Conservation (phyloP, 2,113 vertebrate species). For the Rhinoderma darwinii region DNA sequence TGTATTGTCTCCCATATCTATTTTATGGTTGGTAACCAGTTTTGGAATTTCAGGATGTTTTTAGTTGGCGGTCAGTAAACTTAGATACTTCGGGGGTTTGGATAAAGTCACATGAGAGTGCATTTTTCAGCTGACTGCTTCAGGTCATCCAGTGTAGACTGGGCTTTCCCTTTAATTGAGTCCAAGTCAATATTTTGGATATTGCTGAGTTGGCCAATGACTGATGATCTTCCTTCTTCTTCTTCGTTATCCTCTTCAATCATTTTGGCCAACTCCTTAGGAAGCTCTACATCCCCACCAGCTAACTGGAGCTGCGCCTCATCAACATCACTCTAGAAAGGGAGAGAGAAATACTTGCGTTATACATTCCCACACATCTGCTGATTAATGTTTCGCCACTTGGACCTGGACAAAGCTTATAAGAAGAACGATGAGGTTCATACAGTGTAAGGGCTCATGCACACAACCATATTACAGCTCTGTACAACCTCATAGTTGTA, state of each 20-base stretch:
- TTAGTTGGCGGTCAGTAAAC: not conserved
- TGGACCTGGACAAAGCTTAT: too few relatives aligned
- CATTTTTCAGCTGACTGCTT: constrained; percentile 96
- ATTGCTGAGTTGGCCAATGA: constrained; percentile 90
- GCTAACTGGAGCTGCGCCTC: constrained; percentile 96
- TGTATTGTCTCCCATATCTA: not conserved
- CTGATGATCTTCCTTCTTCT: constrained; percentile 86
- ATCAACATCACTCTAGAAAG: constrained; percentile 84
- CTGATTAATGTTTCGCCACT: not conserved
- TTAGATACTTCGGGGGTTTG: not conserved
- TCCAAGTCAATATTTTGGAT: constrained; percentile 94
- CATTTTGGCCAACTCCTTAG: constrained; percentile 96
- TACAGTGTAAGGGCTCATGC: too few relatives aligned
- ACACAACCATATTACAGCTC: too few relatives aligned
- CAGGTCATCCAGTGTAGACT: constrained; percentile 92
- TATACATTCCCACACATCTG: not conserved
- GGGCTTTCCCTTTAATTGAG: constrained; percentile 95
- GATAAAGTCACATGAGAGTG: constrained; percentile 84
- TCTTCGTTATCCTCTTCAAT: constrained; percentile 95
- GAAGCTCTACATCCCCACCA: constrained; percentile 86
- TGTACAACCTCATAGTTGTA: too few relatives aligned
- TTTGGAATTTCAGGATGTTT: not conserved
- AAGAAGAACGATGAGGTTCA: too few relatives aligned
- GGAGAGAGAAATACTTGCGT: constrained; percentile 9
- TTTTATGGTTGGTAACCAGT: not conserved